Evolutionary conservation across 2,888 invertebrate genomes (phyloP), one percentile per base, ranked within the genome.

Genomic region (Hedychridium roseum): DNA sequence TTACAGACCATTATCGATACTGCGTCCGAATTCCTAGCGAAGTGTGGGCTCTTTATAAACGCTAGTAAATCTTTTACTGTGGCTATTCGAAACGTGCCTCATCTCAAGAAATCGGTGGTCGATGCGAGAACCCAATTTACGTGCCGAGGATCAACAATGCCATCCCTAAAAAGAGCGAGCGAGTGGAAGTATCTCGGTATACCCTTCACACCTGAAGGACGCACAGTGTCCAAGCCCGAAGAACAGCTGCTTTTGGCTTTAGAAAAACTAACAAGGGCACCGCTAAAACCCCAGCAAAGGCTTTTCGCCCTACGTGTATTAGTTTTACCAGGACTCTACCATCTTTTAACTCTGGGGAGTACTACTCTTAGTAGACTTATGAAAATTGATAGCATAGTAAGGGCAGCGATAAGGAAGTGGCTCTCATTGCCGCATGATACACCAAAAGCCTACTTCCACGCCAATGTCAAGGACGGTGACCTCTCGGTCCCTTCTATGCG

Each of bases 251-350:
- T 5, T 1, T 14, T 5, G 4, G 18, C 16, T 3, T 5, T 57
- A 0, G 4, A 6, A 0, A 41, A 9, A 9, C 12, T 55, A 1
- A 32, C 36, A 0, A 49, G 20, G 27, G 57, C 60, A 0, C 47
- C 57, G 0, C 38, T 60, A 1, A 60, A 59, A 12, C 60, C 60
- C 0, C 55, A 59, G 16, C 62, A 59, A 12, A 17, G 57, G 3
- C n/a, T 63, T 0, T 60, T 40, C 26, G 57, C 50, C 1, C 12
- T 63, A 1, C 5, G 58, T 3, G 20, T 34, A 0, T 21, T 41
- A 21, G 20, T 60, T 0, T 2, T 59, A 3, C 59, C 58, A 4
- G 18, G 43, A 1, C 1, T 47, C 1, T 2, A 47, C 3, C 52
- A 50, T 7, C 50, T 44, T 15, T 27, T 42, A 1, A 26, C 6